Evolutionary conservation across 2,113 vertebrate genomes (phyloP).

Genomic region (Corythoichthys intestinalis): DNA sequence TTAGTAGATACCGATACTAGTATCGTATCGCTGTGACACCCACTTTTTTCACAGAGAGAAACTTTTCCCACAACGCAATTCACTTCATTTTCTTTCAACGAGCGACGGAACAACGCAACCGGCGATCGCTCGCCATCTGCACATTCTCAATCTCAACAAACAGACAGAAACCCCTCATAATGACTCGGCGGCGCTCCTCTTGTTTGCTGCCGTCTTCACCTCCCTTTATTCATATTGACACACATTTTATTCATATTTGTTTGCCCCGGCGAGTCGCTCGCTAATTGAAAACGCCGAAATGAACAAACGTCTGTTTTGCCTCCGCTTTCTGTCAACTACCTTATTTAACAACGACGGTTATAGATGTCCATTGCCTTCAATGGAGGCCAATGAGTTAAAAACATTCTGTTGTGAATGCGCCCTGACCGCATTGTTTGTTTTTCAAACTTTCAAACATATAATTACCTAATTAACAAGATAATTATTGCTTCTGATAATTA

Average conservation of each 20-base stretch:
- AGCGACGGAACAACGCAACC: too few relatives aligned
- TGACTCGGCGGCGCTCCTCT: neutral
- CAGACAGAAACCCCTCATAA: neutral
- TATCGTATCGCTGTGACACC: too few relatives aligned
- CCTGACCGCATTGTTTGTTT: neutral
- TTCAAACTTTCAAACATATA: neutral
- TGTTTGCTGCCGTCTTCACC: neutral
- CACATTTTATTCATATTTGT: slow-evolving; percentile 1
- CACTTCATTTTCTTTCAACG: too few relatives aligned
- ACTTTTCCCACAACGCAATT: too few relatives aligned
- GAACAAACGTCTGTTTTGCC: neutral
- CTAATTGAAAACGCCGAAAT: neutral
- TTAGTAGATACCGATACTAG: too few relatives aligned
- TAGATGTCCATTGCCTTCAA: too few relatives aligned
- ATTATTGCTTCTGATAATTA: neutral
- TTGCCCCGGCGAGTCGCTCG: neutral
- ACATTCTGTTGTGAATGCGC: neutral
- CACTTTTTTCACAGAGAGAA: too few relatives aligned
- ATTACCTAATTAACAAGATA: neutral
- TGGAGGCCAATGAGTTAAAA: too few relatives aligned
- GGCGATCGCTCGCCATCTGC: too few relatives aligned
- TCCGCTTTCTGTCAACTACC: neutral
- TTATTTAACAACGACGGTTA: neutral
- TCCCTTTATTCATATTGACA: slow-evolving; percentile 1
- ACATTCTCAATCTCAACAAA: too few relatives aligned